Percentiles rank a stretch among this genome's conserved stretches.
Conservation (phyloP, 2,113 vertebrate species). For the Athene noctua region DNA sequence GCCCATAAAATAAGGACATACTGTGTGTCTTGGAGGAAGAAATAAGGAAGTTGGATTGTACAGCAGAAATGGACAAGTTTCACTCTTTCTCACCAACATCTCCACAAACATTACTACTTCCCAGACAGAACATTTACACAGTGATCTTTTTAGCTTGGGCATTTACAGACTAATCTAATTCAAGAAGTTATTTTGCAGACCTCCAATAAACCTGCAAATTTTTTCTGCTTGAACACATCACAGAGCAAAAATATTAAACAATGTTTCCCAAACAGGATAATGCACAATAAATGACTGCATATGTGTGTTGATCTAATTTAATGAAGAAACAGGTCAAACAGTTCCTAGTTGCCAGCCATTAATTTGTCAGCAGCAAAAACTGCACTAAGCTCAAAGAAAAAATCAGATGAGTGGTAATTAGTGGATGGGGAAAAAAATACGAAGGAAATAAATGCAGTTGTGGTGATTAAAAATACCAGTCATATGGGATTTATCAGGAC, state of each 20-base stretch:
- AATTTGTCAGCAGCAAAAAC: not conserved
- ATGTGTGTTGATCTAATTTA: not conserved
- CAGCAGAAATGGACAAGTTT: not conserved
- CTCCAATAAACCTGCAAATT: not conserved
- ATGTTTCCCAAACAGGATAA: not conserved
- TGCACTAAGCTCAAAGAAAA: not conserved
- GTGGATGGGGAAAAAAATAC: not conserved
- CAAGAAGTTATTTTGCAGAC: not conserved
- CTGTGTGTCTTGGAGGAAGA: not conserved
- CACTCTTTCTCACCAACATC: not conserved
- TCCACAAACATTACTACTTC: not conserved
- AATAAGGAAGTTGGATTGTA: not conserved
- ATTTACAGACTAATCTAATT: not conserved
- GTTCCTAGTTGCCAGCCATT: not conserved
- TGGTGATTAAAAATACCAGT: not conserved
- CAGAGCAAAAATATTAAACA: not conserved
- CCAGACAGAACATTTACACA: not conserved
- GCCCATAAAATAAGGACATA: not conserved
- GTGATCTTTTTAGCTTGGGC: not conserved
- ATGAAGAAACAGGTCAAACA: not conserved
- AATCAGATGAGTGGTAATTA: not conserved
- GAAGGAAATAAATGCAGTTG: not conserved
- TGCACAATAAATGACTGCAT: not conserved
- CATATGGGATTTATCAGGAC: not conserved
- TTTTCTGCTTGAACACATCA: slow-evolving; percentile 2